phyloP scores from a whole-genome alignment of 2,113 vertebrate species.

The Eurypyga helias region DNA sequence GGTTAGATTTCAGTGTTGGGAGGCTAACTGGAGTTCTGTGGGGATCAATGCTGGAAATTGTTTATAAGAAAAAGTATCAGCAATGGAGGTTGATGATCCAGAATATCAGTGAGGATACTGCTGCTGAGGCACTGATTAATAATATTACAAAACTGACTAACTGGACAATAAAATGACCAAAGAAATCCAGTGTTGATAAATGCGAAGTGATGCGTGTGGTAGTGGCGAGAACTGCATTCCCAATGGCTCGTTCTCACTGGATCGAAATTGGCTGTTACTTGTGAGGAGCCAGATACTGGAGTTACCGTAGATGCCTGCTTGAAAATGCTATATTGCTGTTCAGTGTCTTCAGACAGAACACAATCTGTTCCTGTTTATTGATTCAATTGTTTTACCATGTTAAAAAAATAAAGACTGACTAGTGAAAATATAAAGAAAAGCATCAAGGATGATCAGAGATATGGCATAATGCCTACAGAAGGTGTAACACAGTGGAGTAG shows the following conservation, averaged over 20 bases:
- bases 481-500: neutral
- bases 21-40: neutral
- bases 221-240: neutral
- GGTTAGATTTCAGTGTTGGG: neutral
- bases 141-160: neutral
- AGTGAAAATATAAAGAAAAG: neutral
- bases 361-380: neutral
- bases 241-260: neutral
- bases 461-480: fast-evolving
- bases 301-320: neutral
- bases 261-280: neutral
- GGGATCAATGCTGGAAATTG: neutral
- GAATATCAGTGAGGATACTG: neutral
- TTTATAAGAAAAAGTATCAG: neutral
- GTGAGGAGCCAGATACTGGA: neutral
- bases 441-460: neutral
- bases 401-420: no score
- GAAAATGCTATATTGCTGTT: neutral
- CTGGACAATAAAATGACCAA: neutral
- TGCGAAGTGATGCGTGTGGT: neutral
- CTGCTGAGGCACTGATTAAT: neutral
- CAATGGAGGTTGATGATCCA: neutral
- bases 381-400: neutral
- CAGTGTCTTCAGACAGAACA: neutral
- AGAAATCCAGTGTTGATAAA: neutral